A percentile compares a stretch with the other conserved stretches of the same genome.
Conservation (phyloP, 2,113 vertebrate species). For the Zapus hudsonius region DNA sequence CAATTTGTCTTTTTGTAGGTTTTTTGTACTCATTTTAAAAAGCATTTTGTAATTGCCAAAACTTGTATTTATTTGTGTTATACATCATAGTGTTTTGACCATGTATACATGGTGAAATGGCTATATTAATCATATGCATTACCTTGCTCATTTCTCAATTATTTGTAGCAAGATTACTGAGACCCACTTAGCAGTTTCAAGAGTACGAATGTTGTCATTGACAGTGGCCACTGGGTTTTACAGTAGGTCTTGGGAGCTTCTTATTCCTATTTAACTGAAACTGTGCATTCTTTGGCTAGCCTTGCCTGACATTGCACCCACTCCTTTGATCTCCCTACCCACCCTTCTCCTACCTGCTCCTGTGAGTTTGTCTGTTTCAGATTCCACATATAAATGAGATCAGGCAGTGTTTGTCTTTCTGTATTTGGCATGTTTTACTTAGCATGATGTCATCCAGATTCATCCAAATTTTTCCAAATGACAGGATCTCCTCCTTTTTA, state of each 20-base stretch:
- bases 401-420: not conserved
- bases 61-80: not conserved
- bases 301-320: not conserved
- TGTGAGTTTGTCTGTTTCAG: not conserved
- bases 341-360: not conserved
- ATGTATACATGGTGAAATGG: not conserved
- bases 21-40: not conserved
- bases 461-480: not conserved
- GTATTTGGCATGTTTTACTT: not conserved
- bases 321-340: not conserved
- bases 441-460: not conserved
- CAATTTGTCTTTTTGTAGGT: constrained; percentile 53
- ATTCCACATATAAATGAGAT: not conserved
- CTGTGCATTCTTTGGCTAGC: not conserved
- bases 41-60: not conserved
- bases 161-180: not conserved
- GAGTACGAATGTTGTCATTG: not conserved
- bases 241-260: not conserved
- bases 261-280: not conserved
- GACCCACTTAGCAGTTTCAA: not conserved
- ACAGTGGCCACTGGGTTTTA: not conserved
- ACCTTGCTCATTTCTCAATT: not conserved
- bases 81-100: not conserved
- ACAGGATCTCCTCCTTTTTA: not conserved
- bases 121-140: not conserved